A percentile compares a stretch with the other conserved stretches of the same genome.
Conservation (phyloP, 92 coral and sea anemone species). For the Zoanthus gigantus region DNA sequence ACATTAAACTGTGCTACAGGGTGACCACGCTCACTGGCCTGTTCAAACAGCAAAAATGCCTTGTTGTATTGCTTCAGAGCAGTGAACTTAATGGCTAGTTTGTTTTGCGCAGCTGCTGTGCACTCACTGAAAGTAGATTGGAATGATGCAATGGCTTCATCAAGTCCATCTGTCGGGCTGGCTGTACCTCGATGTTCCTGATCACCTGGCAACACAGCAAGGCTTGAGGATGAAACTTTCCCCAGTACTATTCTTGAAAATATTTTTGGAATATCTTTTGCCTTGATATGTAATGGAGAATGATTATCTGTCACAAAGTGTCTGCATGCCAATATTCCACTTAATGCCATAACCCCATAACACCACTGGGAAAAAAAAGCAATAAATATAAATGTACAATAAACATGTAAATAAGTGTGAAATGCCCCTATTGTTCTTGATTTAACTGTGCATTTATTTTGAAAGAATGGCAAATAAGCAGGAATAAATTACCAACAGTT, state of each 20-base stretch:
- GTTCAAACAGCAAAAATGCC: constrained; percentile 82
- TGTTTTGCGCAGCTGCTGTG: constrained; percentile 93
- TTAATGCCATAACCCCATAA: constrained; percentile 85
- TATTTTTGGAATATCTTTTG: constrained; percentile 70
- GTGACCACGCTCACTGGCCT: constrained; percentile 92
- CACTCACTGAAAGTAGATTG: constrained; percentile 80
- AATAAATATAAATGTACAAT: background rate
- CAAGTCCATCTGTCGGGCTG: constrained; percentile 66
- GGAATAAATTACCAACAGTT: too few relatives aligned
- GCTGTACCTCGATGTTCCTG: constrained; percentile 56
- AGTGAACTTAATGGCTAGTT: constrained; percentile 89
- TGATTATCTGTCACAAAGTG: constrained; percentile 76
- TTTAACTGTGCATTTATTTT: too few relatives aligned
- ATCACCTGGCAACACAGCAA: constrained; percentile 68
- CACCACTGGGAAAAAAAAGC: constrained; percentile 79
- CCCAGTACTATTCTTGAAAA: constrained; percentile 58
- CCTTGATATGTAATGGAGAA: constrained; percentile 59
- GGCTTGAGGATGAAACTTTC: constrained; percentile 55
- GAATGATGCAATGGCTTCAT: constrained; percentile 85
- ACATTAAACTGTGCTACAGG: constrained; percentile 93
- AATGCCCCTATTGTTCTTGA: too few relatives aligned
- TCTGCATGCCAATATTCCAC: constrained; percentile 82
- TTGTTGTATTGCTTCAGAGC: constrained; percentile 75
- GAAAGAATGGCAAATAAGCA: too few relatives aligned
- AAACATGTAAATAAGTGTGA: background rate